Evolutionary conservation across 30 jellyfish, hydroid and myxozoan species (phyloP), one percentile per base, ranked within the genome.

Genomic region (Aurelia aurita complex sp. Pacific): DNA sequence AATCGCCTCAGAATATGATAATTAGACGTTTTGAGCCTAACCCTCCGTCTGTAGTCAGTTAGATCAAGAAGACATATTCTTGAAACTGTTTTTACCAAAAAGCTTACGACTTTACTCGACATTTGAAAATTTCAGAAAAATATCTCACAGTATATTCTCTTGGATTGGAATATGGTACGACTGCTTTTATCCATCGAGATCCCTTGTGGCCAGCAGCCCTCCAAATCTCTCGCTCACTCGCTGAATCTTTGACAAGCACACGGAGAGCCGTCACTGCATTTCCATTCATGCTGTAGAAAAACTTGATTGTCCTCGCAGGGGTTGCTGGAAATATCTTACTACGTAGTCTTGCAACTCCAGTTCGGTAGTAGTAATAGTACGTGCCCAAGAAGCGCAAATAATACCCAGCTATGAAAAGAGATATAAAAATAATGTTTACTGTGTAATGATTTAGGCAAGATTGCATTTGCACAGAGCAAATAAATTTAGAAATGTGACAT

Each of bases 281-380:
- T 18, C 82, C 82, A 67, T 11, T n/a, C 82, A 73, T 73, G 70
- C 29, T 42, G 54, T 73, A 73, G 46, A 73, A 73, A 53, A 73
- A 73, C 69, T 73, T 73, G 42, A 73, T 43, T 23, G 82, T 73
- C 34, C 82, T 43, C 55, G 18, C 53, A 50, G 82, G 82, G 12
- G 82, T 73, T 4, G 82, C 82, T 42, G 82, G 82, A 50, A 73
- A 73, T 12, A 10, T 73, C 46, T 73, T 73, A 67, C 82, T 73
- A 8, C 82, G 55, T 15, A 73, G 69, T 5, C 69, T 73, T 73
- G 69, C 82, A 17, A 43, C 11, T 46, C 57, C 57, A 0, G 33
- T 63, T 43, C 23, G 18, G 17, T 51, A 15, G 63, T 17, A n/a
- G n/a, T n/a, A 2, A 36, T 46, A 73, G 2, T 15, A 54, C n/a